Evolutionary conservation across 1,140 invertebrate genomes (phyloP).

Genomic region (Drosophila virilis): DNA sequence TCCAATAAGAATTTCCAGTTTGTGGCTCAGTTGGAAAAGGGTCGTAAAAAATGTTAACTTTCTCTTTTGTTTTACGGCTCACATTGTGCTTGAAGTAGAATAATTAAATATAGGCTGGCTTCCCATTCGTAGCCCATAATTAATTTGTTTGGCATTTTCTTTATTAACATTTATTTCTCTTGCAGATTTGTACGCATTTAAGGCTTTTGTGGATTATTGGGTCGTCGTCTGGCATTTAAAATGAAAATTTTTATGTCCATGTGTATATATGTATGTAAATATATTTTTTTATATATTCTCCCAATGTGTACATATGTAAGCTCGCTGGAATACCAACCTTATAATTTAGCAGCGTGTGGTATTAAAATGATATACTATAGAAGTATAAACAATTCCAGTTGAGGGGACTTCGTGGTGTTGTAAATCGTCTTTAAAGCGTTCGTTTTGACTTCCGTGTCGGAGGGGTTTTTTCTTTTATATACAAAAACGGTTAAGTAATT

Average conservation of each 20-base stretch:
- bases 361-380: slow-evolving; percentile 19
- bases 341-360: slow-evolving; percentile 10
- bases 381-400: slow-evolving; percentile 32
- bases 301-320: slow-evolving; percentile 12
- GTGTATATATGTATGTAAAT: not conserved
- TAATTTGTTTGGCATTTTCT: slow-evolving; percentile 21
- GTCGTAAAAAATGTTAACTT: slow-evolving; percentile 1
- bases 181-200: not conserved
- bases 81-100: not conserved
- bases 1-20: not conserved
- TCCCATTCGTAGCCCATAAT: slow-evolving; percentile 21
- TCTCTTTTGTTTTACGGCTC: slow-evolving; percentile 15
- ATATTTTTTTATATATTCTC: slow-evolving; percentile 4
- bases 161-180: slow-evolving; percentile 5
- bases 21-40: not conserved
- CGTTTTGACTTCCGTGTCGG: slow-evolving; percentile 59
- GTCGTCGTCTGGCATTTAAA: slow-evolving; percentile 11
- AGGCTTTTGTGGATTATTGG: slow-evolving; percentile 19
- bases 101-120: not conserved
- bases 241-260: not conserved
- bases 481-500: slow-evolving; percentile 54
- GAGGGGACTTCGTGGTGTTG: slow-evolving; percentile 26
- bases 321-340: slow-evolving; percentile 38
- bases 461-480: slow-evolving; percentile 33
- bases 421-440: slow-evolving; percentile 28